Evolutionary conservation across 2,888 invertebrate genomes (phyloP), one percentile per base, ranked within the genome.

Genomic region (Orthosia gothica): DNA sequence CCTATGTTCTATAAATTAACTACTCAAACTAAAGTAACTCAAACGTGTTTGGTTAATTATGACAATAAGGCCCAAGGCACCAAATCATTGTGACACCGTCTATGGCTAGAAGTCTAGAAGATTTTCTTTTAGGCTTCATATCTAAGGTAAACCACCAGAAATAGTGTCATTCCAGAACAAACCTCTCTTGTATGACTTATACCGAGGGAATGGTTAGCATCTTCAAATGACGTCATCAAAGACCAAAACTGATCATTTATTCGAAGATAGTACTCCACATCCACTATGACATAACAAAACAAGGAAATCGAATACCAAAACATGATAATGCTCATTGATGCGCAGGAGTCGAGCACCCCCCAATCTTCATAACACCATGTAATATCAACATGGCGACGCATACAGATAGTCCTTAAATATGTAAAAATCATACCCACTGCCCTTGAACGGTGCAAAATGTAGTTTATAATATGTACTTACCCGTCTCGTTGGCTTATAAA

Each of bases 361-460:
- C 18, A 66, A 75, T 68, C 23, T 76, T 82, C 79, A 82, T 84
- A 82, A 85, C 71, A 85, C 70, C 66, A 74, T 81, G 65, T 81
- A 76, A 81, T 79, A 72, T 26, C 55, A 73, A 59, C 45, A 64
- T 58, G 57, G 47, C 55, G 12, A 1, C 18, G 79, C 86, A 85
- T 83, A 83, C 73, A 64, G 68, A 85, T 76, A 47, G 55, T n/a
- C 55, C 54, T 72, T 57, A 74, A 84, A 50, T 63, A 79, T 79
- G 73, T 69, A 62, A 70, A 68, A 58, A 59, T 16, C 13, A 66
- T 63, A 68, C 12, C 11, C 5, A 18, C 0, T 0, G 79, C 0
- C 85, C 85, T 84, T 84, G 76, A 63, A 57, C 2, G 18, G 54
- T 74, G 86, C 80, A 73, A 85, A 85, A 76, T 79, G 12, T 70